These are phyloP conservation scores for Zaprionus kolodkinae DNA, from an alignment of 1,140 invertebrate genomes.

Conservation along the genomic window DNA sequence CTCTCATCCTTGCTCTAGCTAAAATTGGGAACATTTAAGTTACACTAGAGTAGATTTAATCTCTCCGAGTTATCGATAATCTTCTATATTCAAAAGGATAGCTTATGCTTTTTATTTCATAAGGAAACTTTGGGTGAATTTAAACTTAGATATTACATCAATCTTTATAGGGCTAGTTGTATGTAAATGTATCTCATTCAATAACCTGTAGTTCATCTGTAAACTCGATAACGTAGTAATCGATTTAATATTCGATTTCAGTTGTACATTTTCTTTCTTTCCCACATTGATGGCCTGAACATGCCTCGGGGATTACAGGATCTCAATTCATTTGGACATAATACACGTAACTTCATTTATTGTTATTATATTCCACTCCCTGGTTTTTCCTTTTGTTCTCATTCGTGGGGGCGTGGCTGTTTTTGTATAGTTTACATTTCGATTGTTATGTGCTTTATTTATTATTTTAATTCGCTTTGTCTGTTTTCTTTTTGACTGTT, in stretches of 20 bases:
- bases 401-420: background rate
- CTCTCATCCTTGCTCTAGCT: background rate
- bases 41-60: background rate
- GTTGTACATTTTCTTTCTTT: background rate
- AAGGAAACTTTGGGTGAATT: too few relatives aligned
- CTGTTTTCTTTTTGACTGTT: slow-evolving; percentile 9
- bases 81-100: too few relatives aligned
- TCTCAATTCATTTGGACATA: slow-evolving; percentile 1
- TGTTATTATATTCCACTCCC: background rate
- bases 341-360: slow-evolving; percentile 7
- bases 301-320: slow-evolving; percentile 3
- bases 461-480: slow-evolving; percentile 13
- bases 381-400: slow-evolving; percentile 42
- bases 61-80: too few relatives aligned
- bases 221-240: background rate
- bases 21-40: background rate
- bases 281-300: background rate
- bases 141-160: too few relatives aligned
- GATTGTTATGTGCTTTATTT: slow-evolving; percentile 22
- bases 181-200: too few relatives aligned
- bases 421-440: slow-evolving; percentile 38
- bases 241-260: background rate
- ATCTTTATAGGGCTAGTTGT: too few relatives aligned
- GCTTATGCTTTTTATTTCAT: too few relatives aligned
- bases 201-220: too few relatives aligned